Percentiles rank a stretch among this genome's conserved stretches.
These are phyloP conservation scores for Heliocidaris tuberculata DNA, from an alignment of 35 echinoderm and acorn worm species.

Conservation along the genomic window DNA sequence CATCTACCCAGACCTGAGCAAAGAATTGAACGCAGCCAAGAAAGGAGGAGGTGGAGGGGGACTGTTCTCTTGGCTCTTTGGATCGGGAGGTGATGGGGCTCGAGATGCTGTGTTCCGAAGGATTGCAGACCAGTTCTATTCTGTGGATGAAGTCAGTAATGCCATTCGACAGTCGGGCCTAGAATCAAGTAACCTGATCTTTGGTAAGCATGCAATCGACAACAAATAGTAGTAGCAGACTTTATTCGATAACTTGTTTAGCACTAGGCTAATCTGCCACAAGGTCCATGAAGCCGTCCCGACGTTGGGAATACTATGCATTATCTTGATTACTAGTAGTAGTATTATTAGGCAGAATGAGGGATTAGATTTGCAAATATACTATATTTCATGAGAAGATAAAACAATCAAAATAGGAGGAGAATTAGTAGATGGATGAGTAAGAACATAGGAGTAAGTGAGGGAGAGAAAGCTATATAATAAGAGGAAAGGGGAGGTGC, in stretches of 20 bases:
- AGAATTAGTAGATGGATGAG: neutral
- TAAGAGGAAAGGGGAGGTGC: too few species aligned
- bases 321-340: neutral
- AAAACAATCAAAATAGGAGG: neutral
- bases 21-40: neutral
- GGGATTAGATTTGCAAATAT: too few species aligned
- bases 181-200: constrained; percentile 91
- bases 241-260: neutral
- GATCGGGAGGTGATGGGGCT: constrained; percentile 8
- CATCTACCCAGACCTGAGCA: constrained; percentile 57
- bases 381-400: too few species aligned
- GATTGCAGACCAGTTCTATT: constrained; percentile 79
- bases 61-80: constrained; percentile 15
- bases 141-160: constrained; percentile 83
- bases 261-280: neutral
- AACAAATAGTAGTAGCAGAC: neutral
- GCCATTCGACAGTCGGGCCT: constrained; percentile 74
- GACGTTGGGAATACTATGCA: neutral
- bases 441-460: too few species aligned
- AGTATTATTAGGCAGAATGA: neutral
- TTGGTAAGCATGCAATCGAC: constrained; percentile 64
- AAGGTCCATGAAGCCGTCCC: neutral
- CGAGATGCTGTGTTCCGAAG: constrained; percentile 45
- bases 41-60: neutral
- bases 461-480: neutral